Base-by-base conservation (phyloP, 2,113 vertebrate genomes). In the Benitochromis conjunctus region DNA sequence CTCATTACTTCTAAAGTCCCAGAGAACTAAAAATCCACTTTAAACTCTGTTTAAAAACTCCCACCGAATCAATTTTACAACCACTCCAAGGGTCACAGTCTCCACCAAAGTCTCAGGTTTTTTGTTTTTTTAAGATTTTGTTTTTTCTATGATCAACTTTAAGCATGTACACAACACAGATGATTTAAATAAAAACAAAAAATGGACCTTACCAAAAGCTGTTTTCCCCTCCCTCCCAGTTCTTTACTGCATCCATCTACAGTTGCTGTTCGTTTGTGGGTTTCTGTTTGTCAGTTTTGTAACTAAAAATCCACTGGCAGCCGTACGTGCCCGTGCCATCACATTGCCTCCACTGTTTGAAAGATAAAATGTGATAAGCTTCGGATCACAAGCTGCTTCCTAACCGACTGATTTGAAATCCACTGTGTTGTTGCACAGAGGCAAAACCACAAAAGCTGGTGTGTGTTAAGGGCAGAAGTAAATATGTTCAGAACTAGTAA, bases 121-220 rank as follows among this genome's bases (percentile, higher is more conserved):
- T 36, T 14, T 71, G 3, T 48, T 16, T 48, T 5, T 46, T 48
- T 14, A 5, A 60, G 3, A 34, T 57, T 26, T 71, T 26, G 26
- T 26, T 69, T 26, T 9, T 46, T 26, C 13, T 46, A 3, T 46
- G 3, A 46, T 43, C 13, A 46, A 10, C 38, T 71, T 10, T 71
- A 16, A 46, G 38, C 13, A 9, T 60, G 57, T 60, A 60, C 29
- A 34, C 16, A 19, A 34, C 57, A 34, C 29, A 60, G 29, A 31
- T 10, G 8, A 60, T 60, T 24, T 54, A 53, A 53, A n/a, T 3
- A 13, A 24, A 6, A 55, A 6, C 4, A 26, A 3, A 13, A 57
- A 29, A 5, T 3, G 26, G 26, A 0, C 14, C 56, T 5, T 7
- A 16, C 1, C 14, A 13, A 31, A 31, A 29, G 4, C 57, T 3